Evolutionary conservation across 2,888 invertebrate genomes (phyloP), one percentile per base, ranked within the genome.

Genomic region (Adineta ricciae): DNA sequence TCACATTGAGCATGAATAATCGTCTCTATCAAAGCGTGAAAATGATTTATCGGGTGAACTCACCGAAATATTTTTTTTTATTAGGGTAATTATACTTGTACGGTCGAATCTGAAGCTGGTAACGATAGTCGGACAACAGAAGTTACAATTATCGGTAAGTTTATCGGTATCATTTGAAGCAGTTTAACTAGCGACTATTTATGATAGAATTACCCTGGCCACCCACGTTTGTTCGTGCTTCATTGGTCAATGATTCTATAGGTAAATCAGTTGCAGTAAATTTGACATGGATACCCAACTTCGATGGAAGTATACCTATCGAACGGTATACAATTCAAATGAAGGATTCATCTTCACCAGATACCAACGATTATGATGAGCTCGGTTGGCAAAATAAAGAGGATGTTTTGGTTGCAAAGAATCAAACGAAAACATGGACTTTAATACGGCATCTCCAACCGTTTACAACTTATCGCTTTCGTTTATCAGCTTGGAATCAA

Each of bases 271-370:
- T 64, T 64, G 41, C 38, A 49, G 95, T 97, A 87, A 95, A 96
- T 89, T 93, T 98, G 5, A 94, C 94, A 36, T 99, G 98, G 97
- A 94, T 94, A 21, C 94, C 96, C 0, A 96, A 96, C 49, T 99
- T 97, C 90, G 96, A 98, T 91, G 99, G 99, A 85, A 97, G 99
- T 90, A 96, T 96, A 89, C 95, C 96, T 19, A 94, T 97, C 86
- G 93, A 94, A 88, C 95, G 96, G 89, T 98, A 95, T 90, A 95
- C 96, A 87, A 93, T 98, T 85, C 96, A 98, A 90, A 94, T 94
- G 90, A 85, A 83, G 56, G 78, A 83, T 73, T 46, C 46, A 46
- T 46, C 46, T 24, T 73, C 14, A 38, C 27, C 64, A 64, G 64
- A 64, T 64, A 32, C 16, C 1, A 64, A 24, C 16, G 16, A 14